Evolutionary conservation across 2,888 invertebrate genomes (phyloP), one percentile per base, ranked within the genome.

Genomic region (Chymomyza procnemis): DNA sequence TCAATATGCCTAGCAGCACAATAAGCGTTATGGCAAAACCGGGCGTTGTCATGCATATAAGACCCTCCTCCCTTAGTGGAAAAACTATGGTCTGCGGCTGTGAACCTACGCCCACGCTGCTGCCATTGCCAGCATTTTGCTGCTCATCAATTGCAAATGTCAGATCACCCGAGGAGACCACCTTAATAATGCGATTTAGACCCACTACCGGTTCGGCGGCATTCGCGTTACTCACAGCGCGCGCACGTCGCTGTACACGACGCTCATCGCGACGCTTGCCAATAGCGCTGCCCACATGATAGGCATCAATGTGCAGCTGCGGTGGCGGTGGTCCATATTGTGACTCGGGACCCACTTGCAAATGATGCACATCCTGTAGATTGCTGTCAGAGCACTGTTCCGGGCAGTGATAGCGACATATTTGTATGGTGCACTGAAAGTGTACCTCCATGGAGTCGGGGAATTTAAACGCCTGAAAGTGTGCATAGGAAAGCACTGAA

Each of bases 381-480:
- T 91, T 92, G 88, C 93, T 70, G 73, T 95, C 95, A 1, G 96
- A 95, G 88, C 97, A 97, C 88, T 97, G 97, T 77, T 97, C 97
- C 0, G 97, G 97, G 87, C 97, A 97, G 84, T 97, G 96, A 87
- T 97, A 96, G 79, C 97, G 93, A 90, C 97, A 97, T 85, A 97
- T 97, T 90, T 97, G 97, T 74, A 97, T 97, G 34, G 97, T 97
- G 90, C 97, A 97, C 90, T 97, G 97, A 93, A 97, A 97, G 90
- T 97, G 97, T 0, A 97, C 97, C 90, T 97, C 97, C 97, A 97
- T 97, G 0, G 97, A 97, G 88, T 97, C 97, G 0, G 97, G 97
- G 92, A 97, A 97, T 89, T 97, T 97, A 91, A 97, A 97, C 0
- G 97, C 97, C 91, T 97, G 97, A 94, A 97, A 97, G 90, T 97